A percentile compares a stretch with the other conserved stretches of the same genome.
Conservation (phyloP, 1,140 invertebrate genomes). For the Wiebesia pumilae region DNA sequence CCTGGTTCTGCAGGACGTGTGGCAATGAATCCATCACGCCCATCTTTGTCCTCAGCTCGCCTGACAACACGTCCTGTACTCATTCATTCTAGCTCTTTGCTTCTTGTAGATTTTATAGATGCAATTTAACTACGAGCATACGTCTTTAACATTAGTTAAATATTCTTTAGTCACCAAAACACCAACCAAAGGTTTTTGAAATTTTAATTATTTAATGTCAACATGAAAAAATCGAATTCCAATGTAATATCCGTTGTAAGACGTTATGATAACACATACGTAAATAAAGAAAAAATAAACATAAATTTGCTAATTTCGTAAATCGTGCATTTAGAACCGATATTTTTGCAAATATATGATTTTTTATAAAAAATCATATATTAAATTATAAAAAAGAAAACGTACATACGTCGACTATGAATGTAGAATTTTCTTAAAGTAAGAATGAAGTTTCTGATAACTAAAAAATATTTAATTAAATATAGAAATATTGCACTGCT, state of each 20-base stretch:
- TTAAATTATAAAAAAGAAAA: too few species aligned
- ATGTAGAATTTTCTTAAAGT: background rate
- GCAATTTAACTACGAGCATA: background rate
- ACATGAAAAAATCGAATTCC: too few species aligned
- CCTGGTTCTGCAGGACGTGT: conserved; percentile 38
- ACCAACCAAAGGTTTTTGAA: background rate
- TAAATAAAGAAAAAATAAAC: too few species aligned
- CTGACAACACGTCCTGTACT: conserved; percentile 67
- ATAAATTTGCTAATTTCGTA: too few species aligned
- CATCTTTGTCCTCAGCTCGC: conserved; percentile 67
- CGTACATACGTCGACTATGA: too few species aligned
- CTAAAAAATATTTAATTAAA: conserved; percentile 20
- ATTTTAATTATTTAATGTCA: too few species aligned
- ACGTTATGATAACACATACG: too few species aligned
- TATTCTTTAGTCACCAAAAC: background rate
- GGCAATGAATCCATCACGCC: conserved; percentile 57
- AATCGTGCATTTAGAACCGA: too few species aligned
- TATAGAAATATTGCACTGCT: background rate
- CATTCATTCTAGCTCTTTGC: background rate
- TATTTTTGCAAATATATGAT: too few species aligned
- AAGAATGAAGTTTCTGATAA: background rate
- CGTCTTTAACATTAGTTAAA: background rate
- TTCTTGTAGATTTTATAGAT: background rate
- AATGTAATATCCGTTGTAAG: too few species aligned
- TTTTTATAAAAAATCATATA: too few species aligned